Percentiles rank a stretch among this genome's conserved stretches.
phyloP scores from a whole-genome alignment of 2,113 vertebrate genomes.

The Cheirogaleus medius region DNA sequence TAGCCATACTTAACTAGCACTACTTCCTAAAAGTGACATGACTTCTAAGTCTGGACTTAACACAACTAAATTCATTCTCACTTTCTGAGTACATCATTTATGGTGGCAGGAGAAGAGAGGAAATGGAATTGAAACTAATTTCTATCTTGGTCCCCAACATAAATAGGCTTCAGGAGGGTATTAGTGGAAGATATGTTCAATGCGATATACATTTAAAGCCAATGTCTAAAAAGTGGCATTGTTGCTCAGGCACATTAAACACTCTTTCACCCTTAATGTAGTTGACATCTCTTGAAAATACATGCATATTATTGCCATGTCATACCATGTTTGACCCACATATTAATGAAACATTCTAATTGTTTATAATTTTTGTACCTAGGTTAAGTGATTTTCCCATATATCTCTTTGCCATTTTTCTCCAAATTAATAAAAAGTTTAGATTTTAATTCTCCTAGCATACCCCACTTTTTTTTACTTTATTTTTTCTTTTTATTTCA shows the following conservation, averaged over 20 bases:
- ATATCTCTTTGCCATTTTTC: background rate
- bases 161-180: background rate
- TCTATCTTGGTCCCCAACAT: background rate
- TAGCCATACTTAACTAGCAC: background rate
- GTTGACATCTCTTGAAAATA: background rate
- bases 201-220: background rate
- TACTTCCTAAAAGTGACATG: background rate
- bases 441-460: slow-evolving; percentile 25
- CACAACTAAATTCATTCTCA: background rate
- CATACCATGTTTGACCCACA: background rate
- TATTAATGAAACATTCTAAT: background rate
- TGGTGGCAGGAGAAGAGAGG: background rate
- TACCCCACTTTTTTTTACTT: background rate
- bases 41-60: background rate
- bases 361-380: background rate
- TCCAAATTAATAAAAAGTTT: slow-evolving; percentile 34
- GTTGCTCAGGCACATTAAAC: background rate
- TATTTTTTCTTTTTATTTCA: too few relatives aligned
- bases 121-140: background rate
- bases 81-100: background rate
- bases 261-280: background rate
- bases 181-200: background rate
- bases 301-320: background rate
- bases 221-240: background rate
- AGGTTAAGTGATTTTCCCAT: background rate